A percentile compares a stretch with the other conserved stretches of the same genome.
Evolutionary conservation across 2,797 vertebrate species (phyloP).

Genomic region (Anguilla anguilla): DNA sequence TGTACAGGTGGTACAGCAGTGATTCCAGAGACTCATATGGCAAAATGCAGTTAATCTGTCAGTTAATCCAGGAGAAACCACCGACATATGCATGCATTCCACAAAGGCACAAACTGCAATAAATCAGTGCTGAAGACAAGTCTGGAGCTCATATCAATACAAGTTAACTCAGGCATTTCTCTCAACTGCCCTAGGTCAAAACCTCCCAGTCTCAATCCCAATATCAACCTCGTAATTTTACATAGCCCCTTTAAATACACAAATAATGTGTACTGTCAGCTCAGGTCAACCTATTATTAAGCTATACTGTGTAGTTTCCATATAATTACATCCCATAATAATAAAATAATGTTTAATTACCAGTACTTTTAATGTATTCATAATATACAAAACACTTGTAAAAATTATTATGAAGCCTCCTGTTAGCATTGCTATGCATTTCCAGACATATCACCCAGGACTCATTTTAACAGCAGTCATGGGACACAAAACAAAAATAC

Average conservation of each 20-base stretch:
- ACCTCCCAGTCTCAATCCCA: not conserved
- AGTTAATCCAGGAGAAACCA: not conserved
- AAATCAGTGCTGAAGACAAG: not conserved
- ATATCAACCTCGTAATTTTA: not conserved
- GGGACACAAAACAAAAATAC: not conserved
- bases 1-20: no score
- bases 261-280: no score
- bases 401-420: not conserved
- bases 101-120: not conserved
- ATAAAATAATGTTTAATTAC: not conserved
- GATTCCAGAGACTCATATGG: no score
- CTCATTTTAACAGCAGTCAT: not conserved
- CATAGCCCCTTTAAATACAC: not conserved
- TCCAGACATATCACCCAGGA: not conserved
- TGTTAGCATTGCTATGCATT: not conserved
- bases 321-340: not conserved
- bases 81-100: not conserved
- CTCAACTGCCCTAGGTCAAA: not conserved
- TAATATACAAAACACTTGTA: not conserved
- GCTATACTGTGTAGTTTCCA: not conserved
- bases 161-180: not conserved
- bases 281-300: not conserved
- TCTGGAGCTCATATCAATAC: not conserved
- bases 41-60: not conserved
- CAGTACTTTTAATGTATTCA: not conserved